phyloP scores from a whole-genome alignment of 2,113 vertebrate genomes.

The Psilopsiagon aymara region DNA sequence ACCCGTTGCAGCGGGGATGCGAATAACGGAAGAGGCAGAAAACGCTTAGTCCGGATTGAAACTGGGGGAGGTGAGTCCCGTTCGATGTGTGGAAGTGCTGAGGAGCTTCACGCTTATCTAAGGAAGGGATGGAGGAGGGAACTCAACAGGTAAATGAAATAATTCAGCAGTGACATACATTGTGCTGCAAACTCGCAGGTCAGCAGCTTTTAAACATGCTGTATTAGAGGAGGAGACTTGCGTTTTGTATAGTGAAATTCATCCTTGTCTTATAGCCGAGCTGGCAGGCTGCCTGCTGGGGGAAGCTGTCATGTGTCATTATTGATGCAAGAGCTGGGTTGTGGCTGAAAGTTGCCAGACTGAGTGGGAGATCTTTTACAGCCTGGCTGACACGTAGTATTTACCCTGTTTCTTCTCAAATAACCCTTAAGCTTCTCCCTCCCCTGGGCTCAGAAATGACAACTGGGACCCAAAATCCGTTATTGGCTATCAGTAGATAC shows the following conservation, averaged over 20 bases:
- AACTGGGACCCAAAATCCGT: not conserved
- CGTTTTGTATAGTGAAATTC: accelerated
- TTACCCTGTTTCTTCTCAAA: not conserved
- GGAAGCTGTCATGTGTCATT: accelerated
- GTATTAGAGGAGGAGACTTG: accelerated
- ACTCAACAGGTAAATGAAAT: not conserved
- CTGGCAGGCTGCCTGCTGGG: not conserved
- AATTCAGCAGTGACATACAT: not conserved
- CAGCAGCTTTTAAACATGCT: not conserved
- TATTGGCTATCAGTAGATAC: accelerated
- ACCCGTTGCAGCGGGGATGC: not conserved
- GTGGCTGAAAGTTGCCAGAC: not conserved
- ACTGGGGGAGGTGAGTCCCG: not conserved
- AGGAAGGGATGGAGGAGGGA: too few relatives aligned
- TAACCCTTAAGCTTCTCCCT: not conserved
- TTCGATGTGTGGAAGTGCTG: accelerated
- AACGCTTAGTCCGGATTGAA: not conserved
- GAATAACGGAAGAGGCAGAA: not conserved
- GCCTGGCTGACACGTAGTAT: not conserved
- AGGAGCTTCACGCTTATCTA: accelerated
- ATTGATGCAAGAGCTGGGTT: not conserved
- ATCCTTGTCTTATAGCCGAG: not conserved
- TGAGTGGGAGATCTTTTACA: not conserved
- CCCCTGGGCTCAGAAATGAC: not conserved
- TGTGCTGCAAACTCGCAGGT: accelerated